These are phyloP conservation scores for Malacoctenus gilli DNA, from an alignment of 2,797 vertebrate genomes.

Conservation along the genomic window DNA sequence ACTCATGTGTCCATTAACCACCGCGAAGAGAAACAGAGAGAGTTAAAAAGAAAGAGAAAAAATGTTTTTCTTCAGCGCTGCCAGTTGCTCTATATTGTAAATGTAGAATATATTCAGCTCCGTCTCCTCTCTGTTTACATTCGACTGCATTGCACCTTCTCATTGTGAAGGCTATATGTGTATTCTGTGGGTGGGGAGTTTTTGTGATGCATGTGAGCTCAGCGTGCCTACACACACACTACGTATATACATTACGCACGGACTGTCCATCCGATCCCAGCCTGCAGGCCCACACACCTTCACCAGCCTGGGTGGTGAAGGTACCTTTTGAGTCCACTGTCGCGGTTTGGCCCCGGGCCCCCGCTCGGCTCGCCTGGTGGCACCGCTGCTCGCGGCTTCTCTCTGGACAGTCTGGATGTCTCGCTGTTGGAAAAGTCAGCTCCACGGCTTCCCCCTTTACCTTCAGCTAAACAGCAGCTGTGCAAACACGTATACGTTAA, in stretches of 20 bases:
- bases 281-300: conserved; percentile 81
- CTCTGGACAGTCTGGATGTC: conserved; percentile 67
- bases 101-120: conserved; percentile 62
- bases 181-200: conserved; percentile 50
- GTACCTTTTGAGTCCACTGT: conserved; percentile 75
- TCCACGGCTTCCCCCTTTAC: conserved; percentile 58
- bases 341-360: conserved; percentile 73
- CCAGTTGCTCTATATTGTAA: conserved; percentile 61
- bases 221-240: conserved; percentile 20
- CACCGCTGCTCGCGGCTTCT: conserved; percentile 58
- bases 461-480: conserved; percentile 76
- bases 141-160: conserved; percentile 24
- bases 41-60: conserved; percentile 41
- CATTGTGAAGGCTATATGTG: conserved; percentile 34
- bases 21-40: conserved; percentile 72
- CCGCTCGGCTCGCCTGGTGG: conserved; percentile 56
- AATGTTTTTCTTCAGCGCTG: conserved; percentile 66
- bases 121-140: conserved; percentile 39
- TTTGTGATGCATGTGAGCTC: conserved; percentile 57
- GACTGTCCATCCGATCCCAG: conserved; percentile 59
- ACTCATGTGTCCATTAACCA: conserved; percentile 83
- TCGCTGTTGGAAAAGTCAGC: conserved; percentile 44
- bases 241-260: conserved; percentile 18
- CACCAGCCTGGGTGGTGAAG: conserved; percentile 79
- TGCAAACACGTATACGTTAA: conserved; percentile 79